Conservation (phyloP, 2,113 vertebrate genomes). For the Climacteris rufus region DNA sequence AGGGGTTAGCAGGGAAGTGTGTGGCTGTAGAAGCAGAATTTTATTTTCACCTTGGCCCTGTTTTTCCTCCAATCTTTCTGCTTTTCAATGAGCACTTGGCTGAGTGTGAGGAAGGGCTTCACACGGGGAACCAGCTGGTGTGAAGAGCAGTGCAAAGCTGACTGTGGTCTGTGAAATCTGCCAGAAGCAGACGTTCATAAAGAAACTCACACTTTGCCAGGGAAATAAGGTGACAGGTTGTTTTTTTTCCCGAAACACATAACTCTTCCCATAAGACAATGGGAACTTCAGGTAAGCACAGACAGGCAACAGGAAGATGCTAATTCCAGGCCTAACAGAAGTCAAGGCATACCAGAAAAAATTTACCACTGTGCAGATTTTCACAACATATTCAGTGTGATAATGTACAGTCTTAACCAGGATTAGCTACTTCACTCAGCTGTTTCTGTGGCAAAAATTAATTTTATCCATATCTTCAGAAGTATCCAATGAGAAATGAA, state of each 20-base stretch:
- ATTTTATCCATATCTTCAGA: background rate
- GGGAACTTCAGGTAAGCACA: rapidly evolving
- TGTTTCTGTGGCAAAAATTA: background rate
- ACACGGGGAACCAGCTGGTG: rapidly evolving
- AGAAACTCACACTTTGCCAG: background rate
- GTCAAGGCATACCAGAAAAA: background rate
- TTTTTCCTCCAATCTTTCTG: background rate
- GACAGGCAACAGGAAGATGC: background rate
- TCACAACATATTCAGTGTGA: background rate
- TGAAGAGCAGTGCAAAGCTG: background rate
- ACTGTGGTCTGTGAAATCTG: rapidly evolving
- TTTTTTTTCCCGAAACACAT: background rate
- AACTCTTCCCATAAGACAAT: background rate
- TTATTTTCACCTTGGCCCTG: background rate
- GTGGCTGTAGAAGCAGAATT: background rate
- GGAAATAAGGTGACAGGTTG: background rate
- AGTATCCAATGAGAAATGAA: background rate
- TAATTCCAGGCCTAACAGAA: background rate
- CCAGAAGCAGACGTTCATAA: background rate
- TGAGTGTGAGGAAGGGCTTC: background rate
- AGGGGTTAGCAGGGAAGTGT: background rate
- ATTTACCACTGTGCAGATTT: background rate
- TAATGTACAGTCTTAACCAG: background rate
- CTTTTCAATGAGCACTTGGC: background rate
- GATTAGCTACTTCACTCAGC: background rate